Conservation (phyloP, 1,140 invertebrate species). For the Zophobas morio region DNA sequence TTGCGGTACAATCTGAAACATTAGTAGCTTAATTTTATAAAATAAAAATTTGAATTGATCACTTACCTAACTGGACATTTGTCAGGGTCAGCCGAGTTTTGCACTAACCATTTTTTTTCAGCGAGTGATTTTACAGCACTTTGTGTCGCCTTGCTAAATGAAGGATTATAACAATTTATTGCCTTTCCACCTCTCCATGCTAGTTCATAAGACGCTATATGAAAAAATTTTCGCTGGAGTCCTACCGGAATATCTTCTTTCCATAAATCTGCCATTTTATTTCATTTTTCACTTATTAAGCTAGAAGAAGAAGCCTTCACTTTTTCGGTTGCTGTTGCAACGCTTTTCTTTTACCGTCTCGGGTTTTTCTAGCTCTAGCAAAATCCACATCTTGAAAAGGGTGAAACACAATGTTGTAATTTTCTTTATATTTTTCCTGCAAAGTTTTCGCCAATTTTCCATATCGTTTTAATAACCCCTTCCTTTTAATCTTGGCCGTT, state of each 20-base stretch:
- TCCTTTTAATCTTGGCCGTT: too few relatives aligned
- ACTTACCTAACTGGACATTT: too few relatives aligned
- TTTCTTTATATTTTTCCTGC: too few relatives aligned
- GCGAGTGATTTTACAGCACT: not conserved
- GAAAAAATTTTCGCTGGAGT: constrained; percentile 50
- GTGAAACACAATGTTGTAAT: too few relatives aligned
- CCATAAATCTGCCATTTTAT: constrained; percentile 15
- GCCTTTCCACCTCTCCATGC: constrained; percentile 38
- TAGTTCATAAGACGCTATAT: constrained; percentile 46
- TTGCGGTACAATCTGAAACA: too few relatives aligned
- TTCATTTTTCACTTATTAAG: not conserved
- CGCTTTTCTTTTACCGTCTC: not conserved
- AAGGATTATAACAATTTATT: constrained; percentile 11
- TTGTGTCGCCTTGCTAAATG: not conserved
- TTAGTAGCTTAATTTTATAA: too few relatives aligned
- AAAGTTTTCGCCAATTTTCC: too few relatives aligned
- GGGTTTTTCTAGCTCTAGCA: too few relatives aligned
- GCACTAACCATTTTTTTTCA: not conserved
- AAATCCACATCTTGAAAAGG: too few relatives aligned
- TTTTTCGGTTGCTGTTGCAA: not conserved
- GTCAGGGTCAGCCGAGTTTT: too few relatives aligned
- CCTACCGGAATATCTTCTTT: constrained; percentile 39
- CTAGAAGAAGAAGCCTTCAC: not conserved
- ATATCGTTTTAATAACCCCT: too few relatives aligned
- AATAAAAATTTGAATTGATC: too few relatives aligned